Evolutionary conservation across 2,797 vertebrate species (phyloP).

Genomic region (Anableps anableps): DNA sequence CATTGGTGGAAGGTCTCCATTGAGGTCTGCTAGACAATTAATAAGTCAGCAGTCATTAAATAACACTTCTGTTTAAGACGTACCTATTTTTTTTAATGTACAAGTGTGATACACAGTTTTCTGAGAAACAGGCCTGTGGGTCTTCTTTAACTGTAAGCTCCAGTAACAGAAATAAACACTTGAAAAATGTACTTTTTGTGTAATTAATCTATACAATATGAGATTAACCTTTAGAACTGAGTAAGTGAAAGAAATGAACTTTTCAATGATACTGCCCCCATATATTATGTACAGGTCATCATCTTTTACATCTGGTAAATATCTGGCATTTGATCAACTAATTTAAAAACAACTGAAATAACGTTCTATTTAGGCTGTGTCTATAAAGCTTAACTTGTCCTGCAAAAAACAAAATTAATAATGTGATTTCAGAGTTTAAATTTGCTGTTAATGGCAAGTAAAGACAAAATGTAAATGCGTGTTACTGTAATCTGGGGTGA

Average conservation of each 20-base stretch:
- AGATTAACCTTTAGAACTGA: not conserved
- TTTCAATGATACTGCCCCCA: not conserved
- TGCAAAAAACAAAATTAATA: not conserved
- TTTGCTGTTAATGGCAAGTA: not conserved
- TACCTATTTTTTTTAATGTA: not conserved
- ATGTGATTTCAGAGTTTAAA: not conserved
- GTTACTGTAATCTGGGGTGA: not conserved
- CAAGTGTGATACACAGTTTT: not conserved
- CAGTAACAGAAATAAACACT: not conserved
- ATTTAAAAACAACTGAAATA: not conserved
- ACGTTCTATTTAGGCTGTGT: not conserved
- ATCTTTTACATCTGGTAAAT: not conserved
- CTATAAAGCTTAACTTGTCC: not conserved
- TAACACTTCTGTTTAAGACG: not conserved
- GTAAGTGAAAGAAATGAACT: not conserved
- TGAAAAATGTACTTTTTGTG: not conserved
- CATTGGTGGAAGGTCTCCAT: not conserved
- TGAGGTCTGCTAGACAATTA: not conserved
- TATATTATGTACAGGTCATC: not conserved
- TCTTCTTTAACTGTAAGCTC: not conserved
- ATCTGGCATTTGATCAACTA: not conserved
- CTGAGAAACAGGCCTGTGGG: not conserved
- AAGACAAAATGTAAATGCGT: constrained; percentile 1
- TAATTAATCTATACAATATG: not conserved
- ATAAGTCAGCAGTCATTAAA: not conserved